Evolutionary conservation across 1,140 invertebrate species (phyloP).

Genomic region (Adelges cooleyi): DNA sequence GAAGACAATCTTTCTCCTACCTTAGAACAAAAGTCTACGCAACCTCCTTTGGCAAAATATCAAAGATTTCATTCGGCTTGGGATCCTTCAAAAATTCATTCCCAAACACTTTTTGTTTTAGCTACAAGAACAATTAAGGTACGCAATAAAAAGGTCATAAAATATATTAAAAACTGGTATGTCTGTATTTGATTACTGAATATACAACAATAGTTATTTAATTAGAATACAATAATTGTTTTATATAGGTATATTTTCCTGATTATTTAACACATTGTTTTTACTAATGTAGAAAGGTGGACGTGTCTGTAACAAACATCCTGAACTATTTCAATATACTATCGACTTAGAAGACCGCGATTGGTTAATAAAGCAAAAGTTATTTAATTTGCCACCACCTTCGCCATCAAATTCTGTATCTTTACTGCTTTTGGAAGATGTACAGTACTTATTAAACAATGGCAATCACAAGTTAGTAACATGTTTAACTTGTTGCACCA

Average conservation of each 20-base stretch:
- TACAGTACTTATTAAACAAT: slow-evolving; percentile 55
- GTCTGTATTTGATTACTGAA: too few species aligned
- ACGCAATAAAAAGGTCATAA: too few species aligned
- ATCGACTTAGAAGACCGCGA: slow-evolving; percentile 71
- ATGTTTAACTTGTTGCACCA: background rate
- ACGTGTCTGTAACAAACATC: slow-evolving; percentile 44
- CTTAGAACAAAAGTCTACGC: slow-evolving; percentile 40
- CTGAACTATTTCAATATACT: slow-evolving; percentile 62
- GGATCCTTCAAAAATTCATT: slow-evolving; percentile 55
- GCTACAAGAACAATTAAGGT: slow-evolving; percentile 34
- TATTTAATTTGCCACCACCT: slow-evolving; percentile 48
- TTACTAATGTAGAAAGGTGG: background rate
- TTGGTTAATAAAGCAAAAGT: slow-evolving; percentile 62
- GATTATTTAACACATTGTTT: background rate
- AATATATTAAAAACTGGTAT: too few species aligned
- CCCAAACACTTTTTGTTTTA: slow-evolving; percentile 65
- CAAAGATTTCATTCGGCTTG: slow-evolving; percentile 45
- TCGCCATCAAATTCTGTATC: slow-evolving; percentile 50
- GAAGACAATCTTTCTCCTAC: slow-evolving; percentile 42
- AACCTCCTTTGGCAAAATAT: slow-evolving; percentile 31
- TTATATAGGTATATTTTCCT: too few species aligned
- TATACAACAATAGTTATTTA: too few species aligned
- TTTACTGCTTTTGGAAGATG: slow-evolving; percentile 68
- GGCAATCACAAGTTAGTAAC: slow-evolving; percentile 63
- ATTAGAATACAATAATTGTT: too few species aligned